Base-by-base conservation (phyloP, 1,140 invertebrate genomes). In the Drosophila littoralis region DNA sequence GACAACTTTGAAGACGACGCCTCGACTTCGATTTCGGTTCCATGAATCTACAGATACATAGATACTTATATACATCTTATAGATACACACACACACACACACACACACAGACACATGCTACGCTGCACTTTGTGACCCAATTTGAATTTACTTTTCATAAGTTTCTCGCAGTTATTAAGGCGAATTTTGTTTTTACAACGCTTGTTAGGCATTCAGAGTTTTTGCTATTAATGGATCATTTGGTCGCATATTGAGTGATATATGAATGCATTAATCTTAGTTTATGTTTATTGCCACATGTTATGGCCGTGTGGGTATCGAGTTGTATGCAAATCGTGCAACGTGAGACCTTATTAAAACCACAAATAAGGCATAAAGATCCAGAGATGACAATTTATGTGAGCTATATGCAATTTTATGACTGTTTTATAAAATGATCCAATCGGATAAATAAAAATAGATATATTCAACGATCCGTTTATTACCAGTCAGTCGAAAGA, bases 241-340 rank as follows among this genome's bases (percentile, higher is more conserved):
- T 77, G 54, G 45, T 67, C 65, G 36, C 51, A 68, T 61, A 77
- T 81, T 89, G 84, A 89, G 84, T 89, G 85, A 89, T 89, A 89
- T 89, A 89, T 89, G 77, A 70, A 65, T 80, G 84, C 84, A 89
- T 89, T 89, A 84, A 89, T 89, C 84, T 84, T 89, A 75, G 80
- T 89, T 89, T 89, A 90, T 89, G 84, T 88, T 89, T 78, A 89
- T 73, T 69, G 50, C 46, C 69, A 72, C 51, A 51, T 72, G 63
- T 45, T 66, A 58, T 58, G 33, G 66, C 12, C 17, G 74, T 77
- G 57, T 68, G 61, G 51, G 35, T 69, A 72, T 77, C 63, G 55
- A 50, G 57, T 74, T 79, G 75, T 81, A 86, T 81, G 66, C 81
- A 81, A 81, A 86, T 67, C 71, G 80, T 77, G 82, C 83, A 79